Evolutionary conservation across 2,113 vertebrate genomes (phyloP).

Genomic region (Thalassarche chlororhynchos): DNA sequence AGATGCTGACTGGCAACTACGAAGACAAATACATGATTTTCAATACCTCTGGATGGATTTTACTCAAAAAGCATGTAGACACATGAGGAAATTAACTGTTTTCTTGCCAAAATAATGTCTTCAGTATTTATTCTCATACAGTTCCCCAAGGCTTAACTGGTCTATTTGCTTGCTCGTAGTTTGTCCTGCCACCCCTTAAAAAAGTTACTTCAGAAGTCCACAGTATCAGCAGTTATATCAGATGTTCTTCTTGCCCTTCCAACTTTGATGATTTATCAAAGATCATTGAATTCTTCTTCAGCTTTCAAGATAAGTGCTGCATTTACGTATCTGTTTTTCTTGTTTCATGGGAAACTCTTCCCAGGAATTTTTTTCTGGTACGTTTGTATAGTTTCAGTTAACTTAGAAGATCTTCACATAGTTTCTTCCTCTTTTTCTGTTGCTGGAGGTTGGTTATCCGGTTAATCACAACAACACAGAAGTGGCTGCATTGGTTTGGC

Average conservation of each 20-base stretch:
- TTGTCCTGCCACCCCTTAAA: neutral
- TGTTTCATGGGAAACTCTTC: neutral
- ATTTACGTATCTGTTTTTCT: neutral
- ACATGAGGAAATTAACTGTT: neutral
- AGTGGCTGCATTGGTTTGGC: neutral
- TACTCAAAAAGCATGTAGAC: neutral
- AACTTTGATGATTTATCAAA: neutral
- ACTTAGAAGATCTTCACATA: neutral
- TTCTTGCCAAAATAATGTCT: neutral
- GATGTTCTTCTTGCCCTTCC: neutral
- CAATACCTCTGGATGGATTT: neutral
- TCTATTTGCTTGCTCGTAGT: neutral
- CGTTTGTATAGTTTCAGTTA: neutral
- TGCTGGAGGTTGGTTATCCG: neutral
- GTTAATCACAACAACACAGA: neutral
- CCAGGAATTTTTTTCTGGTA: neutral
- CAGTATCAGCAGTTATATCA: neutral
- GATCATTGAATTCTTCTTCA: neutral
- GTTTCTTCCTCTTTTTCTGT: neutral
- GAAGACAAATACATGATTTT: neutral
- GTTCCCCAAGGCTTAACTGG: neutral
- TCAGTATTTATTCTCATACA: neutral
- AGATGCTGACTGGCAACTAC: neutral
- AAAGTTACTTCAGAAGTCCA: neutral
- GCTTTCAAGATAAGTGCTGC: neutral